These are phyloP conservation scores for Campaea margaritaria DNA, from an alignment of 2,888 invertebrate genomes.

Conservation along the genomic window DNA sequence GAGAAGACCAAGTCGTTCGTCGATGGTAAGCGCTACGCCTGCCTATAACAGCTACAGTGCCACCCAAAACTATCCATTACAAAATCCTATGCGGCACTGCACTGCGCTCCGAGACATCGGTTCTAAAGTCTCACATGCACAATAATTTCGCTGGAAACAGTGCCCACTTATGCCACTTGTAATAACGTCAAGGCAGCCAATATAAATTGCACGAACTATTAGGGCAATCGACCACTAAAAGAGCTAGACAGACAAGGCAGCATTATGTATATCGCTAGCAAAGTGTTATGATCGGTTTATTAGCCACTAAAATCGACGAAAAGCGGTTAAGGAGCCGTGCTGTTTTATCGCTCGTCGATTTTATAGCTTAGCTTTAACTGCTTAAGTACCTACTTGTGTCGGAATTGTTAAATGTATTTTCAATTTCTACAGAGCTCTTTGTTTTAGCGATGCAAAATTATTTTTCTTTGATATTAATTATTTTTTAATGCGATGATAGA, in stretches of 20 bases:
- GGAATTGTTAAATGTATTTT: constrained; percentile 24
- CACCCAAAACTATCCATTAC: no score
- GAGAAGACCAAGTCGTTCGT: no score
- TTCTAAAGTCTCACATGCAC: no score
- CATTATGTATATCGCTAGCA: constrained; percentile 38
- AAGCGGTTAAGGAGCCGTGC: constrained; percentile 41
- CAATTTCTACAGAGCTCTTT: constrained; percentile 6
- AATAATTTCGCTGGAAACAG: no score
- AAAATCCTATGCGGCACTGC: no score
- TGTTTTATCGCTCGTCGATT: constrained; percentile 46
- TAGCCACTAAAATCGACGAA: constrained; percentile 49
- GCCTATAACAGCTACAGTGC: no score
- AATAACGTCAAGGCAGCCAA: neutral
- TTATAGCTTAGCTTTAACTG: constrained; percentile 34
- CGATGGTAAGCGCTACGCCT: no score
- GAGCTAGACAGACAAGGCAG: constrained; percentile 24
- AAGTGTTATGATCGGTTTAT: constrained; percentile 55
- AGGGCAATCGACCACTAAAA: neutral
- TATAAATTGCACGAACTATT: neutral
- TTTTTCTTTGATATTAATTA: neutral
- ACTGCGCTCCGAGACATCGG: no score
- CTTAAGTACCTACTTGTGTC: constrained; percentile 31
- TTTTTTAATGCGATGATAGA: no score
- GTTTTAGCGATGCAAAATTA: neutral
- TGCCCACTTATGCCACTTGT: no score